Percentiles rank a stretch among this genome's conserved stretches.
phyloP scores from a whole-genome alignment of 1,140 invertebrate species.

The Brachionus asplanchnoidis region DNA sequence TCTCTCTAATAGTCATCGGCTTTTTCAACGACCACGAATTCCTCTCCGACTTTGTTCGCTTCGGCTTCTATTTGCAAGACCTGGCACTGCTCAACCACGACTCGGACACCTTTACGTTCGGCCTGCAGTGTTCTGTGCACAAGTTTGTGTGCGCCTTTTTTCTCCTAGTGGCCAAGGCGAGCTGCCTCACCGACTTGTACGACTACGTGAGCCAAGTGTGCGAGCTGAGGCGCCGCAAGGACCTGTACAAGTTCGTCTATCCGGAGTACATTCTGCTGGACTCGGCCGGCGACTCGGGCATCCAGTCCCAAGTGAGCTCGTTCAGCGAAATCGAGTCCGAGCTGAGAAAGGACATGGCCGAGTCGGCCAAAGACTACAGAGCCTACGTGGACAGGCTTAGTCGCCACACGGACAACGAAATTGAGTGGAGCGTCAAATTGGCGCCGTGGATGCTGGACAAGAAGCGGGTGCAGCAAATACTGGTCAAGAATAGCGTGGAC shows the following conservation, averaged over 20 bases:
- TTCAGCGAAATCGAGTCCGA: conserved; percentile 29
- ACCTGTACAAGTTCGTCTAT: conserved; percentile 33
- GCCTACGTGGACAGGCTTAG: not conserved
- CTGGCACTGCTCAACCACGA: not conserved
- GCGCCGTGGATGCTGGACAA: conserved; percentile 23
- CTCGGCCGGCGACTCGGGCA: not conserved
- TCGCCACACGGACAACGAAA: not conserved
- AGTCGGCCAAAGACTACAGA: not conserved
- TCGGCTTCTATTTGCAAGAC: conserved; percentile 30
- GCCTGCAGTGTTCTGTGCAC: conserved; percentile 14
- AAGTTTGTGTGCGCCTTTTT: conserved; percentile 38
- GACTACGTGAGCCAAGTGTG: conserved; percentile 14
- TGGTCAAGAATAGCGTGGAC: not conserved
- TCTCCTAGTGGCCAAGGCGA: conserved; percentile 5
- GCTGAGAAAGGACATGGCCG: not conserved
- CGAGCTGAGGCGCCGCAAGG: not conserved
- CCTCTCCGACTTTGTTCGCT: not conserved
- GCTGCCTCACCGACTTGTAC: not conserved
- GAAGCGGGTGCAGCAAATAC: not conserved
- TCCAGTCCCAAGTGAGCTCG: not conserved
- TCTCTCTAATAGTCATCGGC: not conserved
- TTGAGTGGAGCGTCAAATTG: not conserved
- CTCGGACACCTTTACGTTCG: not conserved
- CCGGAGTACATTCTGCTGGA: conserved; percentile 37
- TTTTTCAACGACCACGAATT: conserved; percentile 31